Percentiles rank a stretch among this genome's conserved stretches.
phyloP scores from a whole-genome alignment of 2,888 invertebrate species.

The Anthophora plumipes region DNA sequence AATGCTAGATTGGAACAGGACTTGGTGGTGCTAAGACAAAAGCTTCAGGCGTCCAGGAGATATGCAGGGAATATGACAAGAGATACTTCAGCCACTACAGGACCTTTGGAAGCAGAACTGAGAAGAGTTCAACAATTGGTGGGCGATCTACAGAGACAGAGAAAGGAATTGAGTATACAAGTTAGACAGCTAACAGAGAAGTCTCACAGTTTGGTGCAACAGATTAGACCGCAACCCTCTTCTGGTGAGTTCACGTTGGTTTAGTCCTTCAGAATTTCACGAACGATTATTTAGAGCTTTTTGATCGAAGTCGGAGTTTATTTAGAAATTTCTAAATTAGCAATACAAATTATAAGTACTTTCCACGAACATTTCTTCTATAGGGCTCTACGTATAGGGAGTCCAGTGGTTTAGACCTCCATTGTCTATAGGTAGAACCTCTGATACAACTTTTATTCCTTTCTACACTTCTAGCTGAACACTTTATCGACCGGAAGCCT shows the following conservation, averaged over 20 bases:
- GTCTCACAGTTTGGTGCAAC: slow-evolving; percentile 89
- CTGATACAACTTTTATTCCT: no score
- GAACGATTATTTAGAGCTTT: no score
- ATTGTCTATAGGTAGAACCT: no score
- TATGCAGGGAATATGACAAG: slow-evolving; percentile 80
- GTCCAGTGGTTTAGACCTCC: no score
- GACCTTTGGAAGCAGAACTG: slow-evolving; percentile 91
- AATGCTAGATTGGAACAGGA: slow-evolving; percentile 96
- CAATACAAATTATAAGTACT: no score
- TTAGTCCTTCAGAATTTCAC: neutral
- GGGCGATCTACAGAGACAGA: slow-evolving; percentile 93
- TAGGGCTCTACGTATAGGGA: no score
- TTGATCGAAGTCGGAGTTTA: no score
- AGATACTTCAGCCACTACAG: slow-evolving; percentile 86
- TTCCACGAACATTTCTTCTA: no score
- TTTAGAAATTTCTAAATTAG: no score
- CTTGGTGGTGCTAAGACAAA: slow-evolving; percentile 92
- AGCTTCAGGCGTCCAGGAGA: slow-evolving; percentile 90
- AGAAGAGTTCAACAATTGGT: slow-evolving; percentile 93
- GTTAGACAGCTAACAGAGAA: slow-evolving; percentile 94
- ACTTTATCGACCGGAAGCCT: no score
- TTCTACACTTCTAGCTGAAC: no score
- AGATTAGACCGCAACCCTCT: slow-evolving; percentile 85
- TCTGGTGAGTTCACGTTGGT: slow-evolving; percentile 46
- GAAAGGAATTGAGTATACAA: slow-evolving; percentile 94